These are phyloP conservation scores for Silurus glanis DNA, from an alignment of 2,113 vertebrate genomes.

Conservation along the genomic window DNA sequence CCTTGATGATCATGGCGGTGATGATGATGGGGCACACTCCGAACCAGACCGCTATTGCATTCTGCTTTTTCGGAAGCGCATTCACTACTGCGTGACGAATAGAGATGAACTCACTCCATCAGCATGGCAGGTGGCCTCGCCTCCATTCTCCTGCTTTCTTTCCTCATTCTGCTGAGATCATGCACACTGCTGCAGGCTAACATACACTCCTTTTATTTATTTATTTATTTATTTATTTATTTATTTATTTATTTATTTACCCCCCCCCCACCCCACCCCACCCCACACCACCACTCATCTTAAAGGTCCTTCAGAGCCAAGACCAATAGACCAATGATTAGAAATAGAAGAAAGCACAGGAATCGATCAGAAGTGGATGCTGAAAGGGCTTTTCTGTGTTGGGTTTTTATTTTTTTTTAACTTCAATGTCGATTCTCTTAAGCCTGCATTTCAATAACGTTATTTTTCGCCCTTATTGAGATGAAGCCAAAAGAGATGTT, in stretches of 20 bases:
- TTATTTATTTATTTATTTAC: no score
- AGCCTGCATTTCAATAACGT: background rate
- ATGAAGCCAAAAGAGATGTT: background rate
- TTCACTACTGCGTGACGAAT: conserved; percentile 28
- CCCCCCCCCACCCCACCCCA: no score
- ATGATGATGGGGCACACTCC: background rate
- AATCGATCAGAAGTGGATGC: background rate
- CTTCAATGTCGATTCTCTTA: conserved; percentile 36
- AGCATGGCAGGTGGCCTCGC: conserved; percentile 11
- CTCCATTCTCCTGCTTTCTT: background rate
- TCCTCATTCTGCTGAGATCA: background rate
- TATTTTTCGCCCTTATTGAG: background rate
- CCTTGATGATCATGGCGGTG: background rate
- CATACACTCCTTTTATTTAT: background rate
- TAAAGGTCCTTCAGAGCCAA: background rate
- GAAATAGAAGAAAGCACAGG: conserved; percentile 31
- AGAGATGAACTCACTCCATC: conserved; percentile 21
- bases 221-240: background rate
- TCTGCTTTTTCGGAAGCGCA: background rate
- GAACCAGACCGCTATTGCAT: background rate
- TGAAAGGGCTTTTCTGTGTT: background rate
- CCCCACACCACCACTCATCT: background rate
- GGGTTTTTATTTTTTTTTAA: conserved; percentile 11
- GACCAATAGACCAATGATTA: background rate
- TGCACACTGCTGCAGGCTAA: conserved; percentile 7